Percentiles rank a stretch among this genome's conserved stretches.
Conservation (phyloP, 1,140 invertebrate genomes). For the Calosoma granatense region DNA sequence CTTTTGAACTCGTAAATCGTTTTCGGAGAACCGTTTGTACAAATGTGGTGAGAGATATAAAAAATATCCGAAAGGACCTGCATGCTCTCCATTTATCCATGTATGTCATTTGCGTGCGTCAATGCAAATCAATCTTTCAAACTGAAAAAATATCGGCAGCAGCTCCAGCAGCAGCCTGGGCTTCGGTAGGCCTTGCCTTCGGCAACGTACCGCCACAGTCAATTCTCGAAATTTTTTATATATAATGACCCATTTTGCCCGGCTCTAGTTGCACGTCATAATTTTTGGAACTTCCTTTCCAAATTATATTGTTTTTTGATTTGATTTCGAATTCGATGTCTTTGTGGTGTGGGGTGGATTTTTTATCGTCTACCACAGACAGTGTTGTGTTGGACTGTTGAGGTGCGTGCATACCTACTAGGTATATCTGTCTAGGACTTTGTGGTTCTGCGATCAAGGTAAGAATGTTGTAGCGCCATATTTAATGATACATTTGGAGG, state of each 20-base stretch:
- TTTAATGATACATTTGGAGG: neutral
- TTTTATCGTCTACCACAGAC: neutral
- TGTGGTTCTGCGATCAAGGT: neutral
- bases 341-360: neutral
- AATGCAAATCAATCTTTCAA: neutral
- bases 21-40: too few species aligned
- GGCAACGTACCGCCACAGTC: too few species aligned
- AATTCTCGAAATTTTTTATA: too few species aligned
- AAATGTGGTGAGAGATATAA: too few species aligned
- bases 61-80: too few species aligned
- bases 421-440: neutral
- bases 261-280: neutral
- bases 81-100: too few species aligned
- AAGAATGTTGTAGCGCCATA: neutral
- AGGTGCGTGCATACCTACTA: neutral
- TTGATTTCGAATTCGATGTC: slow-evolving; percentile 2
- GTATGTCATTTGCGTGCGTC: neutral
- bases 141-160: too few species aligned
- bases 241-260: neutral
- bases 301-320: slow-evolving; percentile 4
- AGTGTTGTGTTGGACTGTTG: neutral
- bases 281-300: neutral
- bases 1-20: too few species aligned
- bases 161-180: too few species aligned
- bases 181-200: too few species aligned